Evolutionary conservation across 2,888 invertebrate species (phyloP).

Genomic region (Lingula anatina): DNA sequence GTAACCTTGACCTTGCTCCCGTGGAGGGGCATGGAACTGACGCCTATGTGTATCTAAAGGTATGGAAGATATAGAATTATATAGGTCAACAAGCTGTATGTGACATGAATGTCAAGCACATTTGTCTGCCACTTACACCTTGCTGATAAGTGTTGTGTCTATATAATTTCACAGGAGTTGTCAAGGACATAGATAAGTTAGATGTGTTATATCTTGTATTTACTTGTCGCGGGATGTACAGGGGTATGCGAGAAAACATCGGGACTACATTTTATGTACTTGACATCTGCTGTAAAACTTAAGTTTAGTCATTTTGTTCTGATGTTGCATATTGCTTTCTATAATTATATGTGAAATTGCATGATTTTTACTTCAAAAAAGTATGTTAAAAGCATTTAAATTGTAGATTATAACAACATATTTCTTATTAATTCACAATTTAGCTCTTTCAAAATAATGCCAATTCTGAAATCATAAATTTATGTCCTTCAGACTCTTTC

Average conservation of each 20-base stretch:
- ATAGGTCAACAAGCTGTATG: not conserved
- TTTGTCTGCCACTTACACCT: no score
- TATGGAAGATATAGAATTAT: constrained; percentile 48
- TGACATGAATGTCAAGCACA: not conserved
- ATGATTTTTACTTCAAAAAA: not conserved
- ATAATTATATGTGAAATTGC: no score
- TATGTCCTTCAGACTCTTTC: no score
- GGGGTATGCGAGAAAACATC: not conserved
- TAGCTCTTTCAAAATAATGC: no score
- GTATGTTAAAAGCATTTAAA: constrained; percentile 1
- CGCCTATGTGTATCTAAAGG: constrained; percentile 93
- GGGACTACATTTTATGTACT: not conserved
- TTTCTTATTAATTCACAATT: no score
- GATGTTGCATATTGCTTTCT: no score
- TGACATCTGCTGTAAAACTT: not conserved
- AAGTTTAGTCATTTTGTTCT: no score
- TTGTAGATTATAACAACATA: not conserved
- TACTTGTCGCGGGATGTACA: not conserved
- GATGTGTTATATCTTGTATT: not conserved
- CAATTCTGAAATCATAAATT: no score
- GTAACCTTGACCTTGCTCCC: constrained; percentile 86
- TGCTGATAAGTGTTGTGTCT: no score
- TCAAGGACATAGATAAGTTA: no score
- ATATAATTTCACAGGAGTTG: no score
- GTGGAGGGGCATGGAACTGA: constrained; percentile 97